Base-by-base conservation (phyloP, 2,113 vertebrate species). In the Pardalotus punctatus region DNA sequence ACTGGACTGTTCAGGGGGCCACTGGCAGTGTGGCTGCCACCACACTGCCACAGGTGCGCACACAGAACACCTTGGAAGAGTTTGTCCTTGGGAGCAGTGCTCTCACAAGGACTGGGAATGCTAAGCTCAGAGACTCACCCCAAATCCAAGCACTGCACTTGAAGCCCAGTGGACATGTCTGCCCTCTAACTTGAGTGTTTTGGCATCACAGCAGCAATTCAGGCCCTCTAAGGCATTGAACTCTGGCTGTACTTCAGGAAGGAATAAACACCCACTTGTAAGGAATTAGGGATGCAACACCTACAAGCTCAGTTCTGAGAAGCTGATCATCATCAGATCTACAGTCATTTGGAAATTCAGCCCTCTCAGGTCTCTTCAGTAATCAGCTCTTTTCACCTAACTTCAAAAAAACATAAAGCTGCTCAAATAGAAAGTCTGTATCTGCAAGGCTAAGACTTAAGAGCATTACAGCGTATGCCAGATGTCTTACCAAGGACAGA, bases 301-400 rank as follows among this genome's bases (percentile, higher is more conserved):
- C 57, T 22, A 7, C 9, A 48, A 33, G 42, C 22, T 54, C 43
- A 33, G 8, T 5, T 38, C 85, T 56, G 53, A 70, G 73, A 53
- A 78, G 50, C 16, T 58, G 50, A 21, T 40, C 4, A 1, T 40
- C 43, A 15, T 25, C 31, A 43, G 15, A 5, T 10, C 45, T 60
- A 14, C 0, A 0, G 18, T 36, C 7, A 0, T 36, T 22, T 28
- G 69, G 28, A 51, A 83, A 73, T 36, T 25, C 7, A 6, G 33
- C 38, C 42, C 45, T 31, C 40, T 40, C 60, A 36, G 36, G 12
- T 19, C 42, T 38, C 51, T 40, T 66, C 38, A 45, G 38, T 24
- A 53, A 61, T 24, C 15, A 81, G 14, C 11, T 35, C 15, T 73
- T 89, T 91, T 20, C 62, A 42, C 12, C 8, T 36, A 40, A 51